Conservation (phyloP, 1,140 invertebrate genomes). For the Teleogryllus occipitalis region DNA sequence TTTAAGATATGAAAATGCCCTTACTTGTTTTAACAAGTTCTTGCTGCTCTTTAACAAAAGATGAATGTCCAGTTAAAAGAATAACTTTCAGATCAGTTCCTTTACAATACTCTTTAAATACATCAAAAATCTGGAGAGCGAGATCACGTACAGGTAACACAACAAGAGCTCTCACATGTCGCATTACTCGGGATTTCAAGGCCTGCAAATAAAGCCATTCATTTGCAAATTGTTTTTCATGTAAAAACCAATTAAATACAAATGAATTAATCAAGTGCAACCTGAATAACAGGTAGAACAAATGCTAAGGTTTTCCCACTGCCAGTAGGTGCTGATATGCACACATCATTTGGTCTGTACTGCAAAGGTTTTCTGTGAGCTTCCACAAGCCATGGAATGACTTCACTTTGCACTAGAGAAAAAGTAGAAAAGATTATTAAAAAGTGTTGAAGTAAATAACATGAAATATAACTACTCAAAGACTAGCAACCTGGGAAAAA, state of each 20-base stretch:
- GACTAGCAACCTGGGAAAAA: conserved; percentile 54
- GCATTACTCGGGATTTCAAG: conserved; percentile 37
- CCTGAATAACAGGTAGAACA: conserved; percentile 85
- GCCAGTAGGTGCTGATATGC: conserved; percentile 93
- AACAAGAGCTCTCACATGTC: conserved; percentile 69
- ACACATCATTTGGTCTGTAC: conserved; percentile 77
- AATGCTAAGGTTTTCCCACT: conserved; percentile 96
- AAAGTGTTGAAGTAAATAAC: neutral
- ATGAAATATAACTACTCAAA: neutral
- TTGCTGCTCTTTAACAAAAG: conserved; percentile 66
- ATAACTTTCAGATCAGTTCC: conserved; percentile 64
- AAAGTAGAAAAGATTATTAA: conserved; percentile 13
- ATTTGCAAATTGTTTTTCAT: no score
- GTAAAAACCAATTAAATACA: no score
- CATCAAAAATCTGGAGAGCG: conserved; percentile 78
- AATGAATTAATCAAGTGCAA: conserved; percentile 24
- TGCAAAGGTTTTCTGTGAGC: conserved; percentile 46
- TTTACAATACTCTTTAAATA: conserved; percentile 65
- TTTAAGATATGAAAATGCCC: conserved; percentile 18
- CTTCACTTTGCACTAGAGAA: conserved; percentile 67
- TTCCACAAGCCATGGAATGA: conserved; percentile 73
- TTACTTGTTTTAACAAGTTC: conserved; percentile 60
- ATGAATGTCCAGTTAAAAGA: conserved; percentile 61
- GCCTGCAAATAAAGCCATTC: conserved; percentile 31
- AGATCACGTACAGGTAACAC: conserved; percentile 88